Base-by-base conservation (phyloP, 92 coral and sea anemone genomes). In the Actinernus sp. region DNA sequence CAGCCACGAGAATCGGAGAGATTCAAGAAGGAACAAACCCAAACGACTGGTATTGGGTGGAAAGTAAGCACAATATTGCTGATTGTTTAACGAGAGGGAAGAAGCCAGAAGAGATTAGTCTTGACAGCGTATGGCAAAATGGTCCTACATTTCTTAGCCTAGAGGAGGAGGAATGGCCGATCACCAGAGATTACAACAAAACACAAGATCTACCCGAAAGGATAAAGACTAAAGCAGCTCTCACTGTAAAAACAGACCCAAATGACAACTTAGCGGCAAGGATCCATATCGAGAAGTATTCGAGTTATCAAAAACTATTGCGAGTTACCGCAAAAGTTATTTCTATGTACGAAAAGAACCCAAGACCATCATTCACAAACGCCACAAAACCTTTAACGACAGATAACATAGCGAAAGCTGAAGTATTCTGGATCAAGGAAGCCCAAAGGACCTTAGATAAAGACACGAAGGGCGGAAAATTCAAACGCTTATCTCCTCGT, bases 21-120 rank as follows among this genome's bases (percentile, higher is more conserved):
- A n/a, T n/a, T n/a, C n/a, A n/a, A n/a, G n/a, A n/a, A n/a, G n/a
- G n/a, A n/a, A n/a, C n/a, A n/a, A n/a, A n/a, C n/a, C n/a, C n/a
- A n/a, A n/a, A n/a, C n/a, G n/a, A n/a, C n/a, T n/a, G n/a, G n/a
- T n/a, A n/a, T n/a, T n/a, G n/a, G n/a, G n/a, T n/a, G n/a, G n/a
- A n/a, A n/a, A n/a, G n/a, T n/a, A n/a, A n/a, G n/a, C n/a, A n/a
- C n/a, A n/a, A 79, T 40, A 79, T 79, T 26, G 80, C 79, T 19
- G 87, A 72, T 44, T 81, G 68, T 65, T 45, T 68, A 16, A 81
- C 81, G 26, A 51, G 81, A 13, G 87, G 87, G 12, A 81, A 71
- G 67, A 71, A 61, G 16, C 69, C 81, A 44, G 28, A 26, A 1
- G 68, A 81, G 2, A 63, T 81, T 21, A 24, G 36, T 31, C 22